Evolutionary conservation across 1,140 invertebrate genomes (phyloP).

Genomic region (Diprion similis): DNA sequence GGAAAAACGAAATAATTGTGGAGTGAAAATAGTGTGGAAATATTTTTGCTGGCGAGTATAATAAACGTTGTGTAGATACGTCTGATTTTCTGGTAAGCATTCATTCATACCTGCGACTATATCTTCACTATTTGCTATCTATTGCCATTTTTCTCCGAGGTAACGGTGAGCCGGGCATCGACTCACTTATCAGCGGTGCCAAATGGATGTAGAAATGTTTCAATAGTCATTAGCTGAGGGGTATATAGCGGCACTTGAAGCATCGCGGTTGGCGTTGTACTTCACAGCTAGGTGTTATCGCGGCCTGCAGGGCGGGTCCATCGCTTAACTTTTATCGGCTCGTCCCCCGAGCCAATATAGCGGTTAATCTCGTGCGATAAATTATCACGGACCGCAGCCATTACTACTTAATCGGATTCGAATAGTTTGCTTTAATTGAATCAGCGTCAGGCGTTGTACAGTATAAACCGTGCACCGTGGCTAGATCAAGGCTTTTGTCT

Average conservation of each 20-base stretch:
- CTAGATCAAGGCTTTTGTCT: too few species aligned
- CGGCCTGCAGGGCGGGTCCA: conserved; percentile 1
- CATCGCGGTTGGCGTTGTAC: background rate
- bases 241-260: background rate
- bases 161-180: background rate
- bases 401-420: conserved; percentile 3
- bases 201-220: conserved; percentile 8
- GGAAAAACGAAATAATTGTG: too few species aligned
- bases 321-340: conserved; percentile 2
- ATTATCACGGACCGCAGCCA: background rate
- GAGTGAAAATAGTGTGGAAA: too few species aligned
- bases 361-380: conserved; percentile 5
- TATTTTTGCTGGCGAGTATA: too few species aligned
- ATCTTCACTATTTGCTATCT: too few species aligned
- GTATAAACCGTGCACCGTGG: too few species aligned
- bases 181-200: background rate
- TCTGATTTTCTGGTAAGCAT: too few species aligned
- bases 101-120: too few species aligned
- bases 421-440: background rate
- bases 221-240: background rate
- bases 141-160: background rate
- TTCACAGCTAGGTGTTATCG: conserved; percentile 2
- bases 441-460: background rate
- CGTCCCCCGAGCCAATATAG: background rate
- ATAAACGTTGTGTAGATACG: too few species aligned